Conservation (phyloP, 2,888 invertebrate genomes). For the Plusia festucae region DNA sequence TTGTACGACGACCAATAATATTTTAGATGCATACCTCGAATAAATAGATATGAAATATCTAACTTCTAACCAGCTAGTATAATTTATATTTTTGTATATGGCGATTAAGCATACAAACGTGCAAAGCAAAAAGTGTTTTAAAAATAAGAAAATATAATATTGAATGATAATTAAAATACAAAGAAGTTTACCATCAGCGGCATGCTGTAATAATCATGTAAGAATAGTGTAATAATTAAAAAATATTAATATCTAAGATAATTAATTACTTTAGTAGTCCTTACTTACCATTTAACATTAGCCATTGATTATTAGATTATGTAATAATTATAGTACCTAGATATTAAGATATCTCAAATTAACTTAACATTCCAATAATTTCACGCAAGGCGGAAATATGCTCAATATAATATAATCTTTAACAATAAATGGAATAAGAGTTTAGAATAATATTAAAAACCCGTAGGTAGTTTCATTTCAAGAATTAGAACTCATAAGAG, state of each 20-base stretch:
- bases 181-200: background rate
- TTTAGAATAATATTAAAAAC: constrained; percentile 10
- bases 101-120: background rate
- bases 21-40: background rate
- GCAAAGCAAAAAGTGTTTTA: background rate
- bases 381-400: constrained; percentile 14
- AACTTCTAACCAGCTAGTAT: background rate
- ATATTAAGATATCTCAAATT: constrained; percentile 17
- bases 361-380: constrained; percentile 36
- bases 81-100: background rate
- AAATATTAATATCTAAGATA: too few relatives aligned
- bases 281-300: background rate
- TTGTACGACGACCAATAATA: background rate
- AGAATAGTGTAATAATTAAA: too few relatives aligned
- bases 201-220: background rate
- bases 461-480: too few relatives aligned
- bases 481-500: too few relatives aligned
- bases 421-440: constrained; percentile 6
- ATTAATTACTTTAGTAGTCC: background rate
- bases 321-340: background rate
- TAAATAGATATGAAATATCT: background rate
- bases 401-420: constrained; percentile 25
- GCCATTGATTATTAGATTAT: background rate
- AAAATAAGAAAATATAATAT: background rate
- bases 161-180: background rate